Conservation (phyloP, 2,797 vertebrate genomes). For the Cercopithecus petaurista region DNA sequence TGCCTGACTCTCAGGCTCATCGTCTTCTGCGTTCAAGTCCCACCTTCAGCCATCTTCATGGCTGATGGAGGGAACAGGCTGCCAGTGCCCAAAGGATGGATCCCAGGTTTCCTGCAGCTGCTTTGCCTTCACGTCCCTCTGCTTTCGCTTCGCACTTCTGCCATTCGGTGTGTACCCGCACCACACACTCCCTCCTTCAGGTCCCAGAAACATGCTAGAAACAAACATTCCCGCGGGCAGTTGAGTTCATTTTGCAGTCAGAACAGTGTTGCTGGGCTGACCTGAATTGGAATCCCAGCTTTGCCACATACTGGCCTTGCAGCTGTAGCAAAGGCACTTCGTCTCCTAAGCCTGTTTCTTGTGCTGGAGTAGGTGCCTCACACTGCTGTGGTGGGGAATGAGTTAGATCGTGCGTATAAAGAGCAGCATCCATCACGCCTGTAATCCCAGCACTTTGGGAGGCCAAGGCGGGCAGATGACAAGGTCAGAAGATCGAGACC, state of each 20-base stretch:
- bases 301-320: background rate
- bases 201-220: too few relatives aligned
- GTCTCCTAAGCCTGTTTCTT: background rate
- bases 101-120: background rate
- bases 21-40: background rate
- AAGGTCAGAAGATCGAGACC: too few relatives aligned
- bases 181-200: rapidly evolving
- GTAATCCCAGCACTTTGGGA: too few relatives aligned
- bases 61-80: background rate
- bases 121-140: too few relatives aligned
- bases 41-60: background rate
- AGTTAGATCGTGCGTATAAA: background rate
- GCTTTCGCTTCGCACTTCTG: background rate
- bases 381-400: background rate
- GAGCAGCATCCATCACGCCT: background rate
- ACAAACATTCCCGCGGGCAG: too few relatives aligned
- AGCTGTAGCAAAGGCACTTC: background rate
- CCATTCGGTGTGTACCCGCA: rapidly evolving
- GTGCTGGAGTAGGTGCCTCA: too few relatives aligned
- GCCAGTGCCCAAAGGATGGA: background rate
- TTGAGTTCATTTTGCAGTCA: background rate
- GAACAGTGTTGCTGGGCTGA: background rate
- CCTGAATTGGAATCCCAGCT: background rate
- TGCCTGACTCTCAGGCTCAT: background rate
- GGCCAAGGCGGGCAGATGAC: too few relatives aligned